phyloP scores from a whole-genome alignment of 2,113 vertebrate genomes.

The Chunga burmeisteri region DNA sequence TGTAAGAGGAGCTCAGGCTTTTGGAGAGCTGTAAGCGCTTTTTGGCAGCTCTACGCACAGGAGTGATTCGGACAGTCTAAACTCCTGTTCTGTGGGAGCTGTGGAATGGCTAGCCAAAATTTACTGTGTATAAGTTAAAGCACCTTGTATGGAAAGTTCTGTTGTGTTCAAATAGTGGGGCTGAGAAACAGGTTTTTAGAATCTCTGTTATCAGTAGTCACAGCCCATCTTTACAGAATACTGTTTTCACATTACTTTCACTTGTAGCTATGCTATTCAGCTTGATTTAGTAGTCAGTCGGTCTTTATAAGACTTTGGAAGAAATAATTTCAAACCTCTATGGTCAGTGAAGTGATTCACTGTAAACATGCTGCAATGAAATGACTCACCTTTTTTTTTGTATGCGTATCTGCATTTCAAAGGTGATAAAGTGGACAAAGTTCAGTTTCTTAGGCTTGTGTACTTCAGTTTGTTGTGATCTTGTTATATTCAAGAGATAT shows the following conservation, averaged over 20 bases:
- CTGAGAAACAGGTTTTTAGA: background rate
- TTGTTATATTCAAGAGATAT: background rate
- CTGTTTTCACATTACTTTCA: background rate
- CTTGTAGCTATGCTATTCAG: background rate
- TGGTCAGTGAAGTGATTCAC: background rate
- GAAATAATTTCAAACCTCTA: background rate
- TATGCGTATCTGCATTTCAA: background rate
- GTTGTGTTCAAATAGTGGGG: background rate
- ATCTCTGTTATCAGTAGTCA: background rate
- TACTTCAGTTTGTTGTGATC: background rate
- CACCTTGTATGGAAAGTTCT: background rate
- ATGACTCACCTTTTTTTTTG: background rate
- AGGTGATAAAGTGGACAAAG: slow-evolving; percentile 16
- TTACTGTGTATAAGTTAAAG: background rate
- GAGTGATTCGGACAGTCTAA: background rate
- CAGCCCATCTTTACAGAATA: background rate
- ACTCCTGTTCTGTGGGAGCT: background rate
- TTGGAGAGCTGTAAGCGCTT: background rate
- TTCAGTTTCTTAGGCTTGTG: background rate
- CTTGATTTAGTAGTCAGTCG: background rate
- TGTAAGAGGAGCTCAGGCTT: background rate
- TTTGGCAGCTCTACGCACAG: background rate
- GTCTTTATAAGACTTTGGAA: background rate
- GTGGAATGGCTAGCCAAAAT: background rate
- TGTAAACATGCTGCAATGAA: background rate